These are phyloP conservation scores for Phataginus tricuspis DNA, from an alignment of 2,797 vertebrate genomes.

Conservation along the genomic window DNA sequence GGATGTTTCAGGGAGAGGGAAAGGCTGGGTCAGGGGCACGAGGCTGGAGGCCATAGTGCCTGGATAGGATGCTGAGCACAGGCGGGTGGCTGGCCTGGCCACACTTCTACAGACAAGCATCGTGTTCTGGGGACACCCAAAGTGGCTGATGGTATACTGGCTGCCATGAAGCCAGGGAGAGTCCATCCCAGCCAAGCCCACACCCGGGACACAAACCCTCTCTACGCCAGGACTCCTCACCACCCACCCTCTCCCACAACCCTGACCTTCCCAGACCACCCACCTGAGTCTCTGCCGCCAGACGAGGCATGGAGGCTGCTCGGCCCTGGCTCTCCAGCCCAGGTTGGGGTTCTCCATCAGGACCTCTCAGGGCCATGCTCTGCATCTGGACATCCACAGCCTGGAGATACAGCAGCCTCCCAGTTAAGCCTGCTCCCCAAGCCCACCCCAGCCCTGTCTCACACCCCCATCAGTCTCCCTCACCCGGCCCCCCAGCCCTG, in stretches of 20 bases:
- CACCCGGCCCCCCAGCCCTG: neutral
- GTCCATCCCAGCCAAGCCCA: neutral
- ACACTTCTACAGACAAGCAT: rapidly evolving
- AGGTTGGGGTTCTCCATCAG: conserved; percentile 87
- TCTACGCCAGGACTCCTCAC: neutral
- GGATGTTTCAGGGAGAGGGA: neutral
- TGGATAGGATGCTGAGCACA: neutral
- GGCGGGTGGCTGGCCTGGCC: neutral
- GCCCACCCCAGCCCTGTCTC: neutral
- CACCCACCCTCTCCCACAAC: neutral
- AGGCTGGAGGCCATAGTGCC: neutral
- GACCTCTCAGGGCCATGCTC: conserved; percentile 89
- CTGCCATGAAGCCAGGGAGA: neutral
- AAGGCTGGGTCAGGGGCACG: neutral
- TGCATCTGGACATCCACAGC: conserved; percentile 91
- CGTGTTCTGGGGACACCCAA: rapidly evolving
- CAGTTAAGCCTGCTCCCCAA: neutral
- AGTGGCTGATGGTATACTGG: neutral
- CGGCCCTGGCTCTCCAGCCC: conserved; percentile 94
- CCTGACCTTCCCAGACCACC: conserved; percentile 64
- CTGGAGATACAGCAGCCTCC: conserved; percentile 79
- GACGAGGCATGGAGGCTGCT: conserved; percentile 95
- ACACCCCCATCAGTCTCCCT: no score
- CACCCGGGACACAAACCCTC: neutral
- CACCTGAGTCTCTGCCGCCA: conserved; percentile 94